Evolutionary conservation across 2,888 invertebrate species (phyloP).

Genomic region (Zygothrica quintamaculata): DNA sequence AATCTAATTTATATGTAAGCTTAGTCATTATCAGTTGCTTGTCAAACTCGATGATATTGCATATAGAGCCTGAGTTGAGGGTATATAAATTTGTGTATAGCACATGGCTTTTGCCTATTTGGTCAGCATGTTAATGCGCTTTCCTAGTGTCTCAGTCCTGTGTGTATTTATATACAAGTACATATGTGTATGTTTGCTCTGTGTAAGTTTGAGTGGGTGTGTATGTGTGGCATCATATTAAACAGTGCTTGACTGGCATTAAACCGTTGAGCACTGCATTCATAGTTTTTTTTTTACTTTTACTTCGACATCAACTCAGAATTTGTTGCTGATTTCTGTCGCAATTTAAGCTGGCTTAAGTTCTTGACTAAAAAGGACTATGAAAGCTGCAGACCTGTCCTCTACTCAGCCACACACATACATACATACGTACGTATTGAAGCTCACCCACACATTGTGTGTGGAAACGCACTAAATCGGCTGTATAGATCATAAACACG

Average conservation of each 20-base stretch:
- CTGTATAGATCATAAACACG: constrained; percentile 76
- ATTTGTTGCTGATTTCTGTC: constrained; percentile 21
- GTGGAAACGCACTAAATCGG: constrained; percentile 61
- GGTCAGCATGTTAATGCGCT: constrained; percentile 58
- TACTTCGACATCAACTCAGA: constrained; percentile 1
- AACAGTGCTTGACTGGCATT: constrained; percentile 46
- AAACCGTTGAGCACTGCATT: constrained; percentile 45
- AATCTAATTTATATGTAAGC: no score
- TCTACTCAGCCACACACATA: neutral
- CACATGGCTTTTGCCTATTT: constrained; percentile 39
- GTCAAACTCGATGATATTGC: neutral
- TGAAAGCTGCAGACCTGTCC: neutral
- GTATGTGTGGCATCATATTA: constrained; percentile 39
- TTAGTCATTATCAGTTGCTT: no score
- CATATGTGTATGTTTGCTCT: constrained; percentile 3
- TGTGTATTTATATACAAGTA: neutral
- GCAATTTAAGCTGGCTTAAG: constrained; percentile 39
- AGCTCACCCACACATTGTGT: neutral
- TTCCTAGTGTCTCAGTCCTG: constrained; percentile 5
- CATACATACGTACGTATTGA: constrained; percentile 3
- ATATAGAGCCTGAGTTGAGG: constrained; percentile 9
- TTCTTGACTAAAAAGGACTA: constrained; percentile 1
- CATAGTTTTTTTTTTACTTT: constrained; percentile 33
- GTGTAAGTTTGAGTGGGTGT: neutral
- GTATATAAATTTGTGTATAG: constrained; percentile 39